phyloP scores from a whole-genome alignment of 2,888 invertebrate species.

The Orgyia antiqua region DNA sequence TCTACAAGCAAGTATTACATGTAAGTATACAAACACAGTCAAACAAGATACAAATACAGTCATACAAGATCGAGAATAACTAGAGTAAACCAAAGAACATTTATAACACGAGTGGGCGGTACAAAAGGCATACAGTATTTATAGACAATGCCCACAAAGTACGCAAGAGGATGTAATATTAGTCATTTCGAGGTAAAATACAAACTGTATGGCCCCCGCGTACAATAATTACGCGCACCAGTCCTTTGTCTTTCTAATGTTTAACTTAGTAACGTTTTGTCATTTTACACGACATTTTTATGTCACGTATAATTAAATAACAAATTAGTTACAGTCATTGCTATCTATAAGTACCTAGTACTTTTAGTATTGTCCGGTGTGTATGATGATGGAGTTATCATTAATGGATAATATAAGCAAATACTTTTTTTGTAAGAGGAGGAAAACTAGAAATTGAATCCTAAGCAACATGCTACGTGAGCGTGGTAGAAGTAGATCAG shows the following conservation, averaged over 20 bases:
- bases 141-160: conserved; percentile 29
- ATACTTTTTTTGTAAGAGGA: too few species aligned
- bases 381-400: too few species aligned
- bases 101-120: conserved; percentile 30
- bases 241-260: conserved; percentile 27
- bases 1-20: neutral
- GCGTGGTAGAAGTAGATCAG: too few species aligned
- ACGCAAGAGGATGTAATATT: conserved; percentile 16
- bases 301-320: conserved; percentile 7
- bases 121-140: conserved; percentile 36
- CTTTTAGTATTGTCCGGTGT: too few species aligned
- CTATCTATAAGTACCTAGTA: too few species aligned
- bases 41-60: too few species aligned
- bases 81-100: conserved; percentile 31
- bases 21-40: neutral
- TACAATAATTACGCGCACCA: conserved; percentile 17
- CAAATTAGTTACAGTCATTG: conserved; percentile 17
- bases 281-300: conserved; percentile 4
- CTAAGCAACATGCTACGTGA: too few species aligned
- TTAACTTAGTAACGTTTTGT: conserved; percentile 18
- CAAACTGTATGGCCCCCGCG: conserved; percentile 16
- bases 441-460: too few species aligned
- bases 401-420: too few species aligned
- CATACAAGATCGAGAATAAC: conserved; percentile 27
- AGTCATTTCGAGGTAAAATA: conserved; percentile 28